Conservation (phyloP, 2,797 vertebrate species). For the Coracias cyanogaster region DNA sequence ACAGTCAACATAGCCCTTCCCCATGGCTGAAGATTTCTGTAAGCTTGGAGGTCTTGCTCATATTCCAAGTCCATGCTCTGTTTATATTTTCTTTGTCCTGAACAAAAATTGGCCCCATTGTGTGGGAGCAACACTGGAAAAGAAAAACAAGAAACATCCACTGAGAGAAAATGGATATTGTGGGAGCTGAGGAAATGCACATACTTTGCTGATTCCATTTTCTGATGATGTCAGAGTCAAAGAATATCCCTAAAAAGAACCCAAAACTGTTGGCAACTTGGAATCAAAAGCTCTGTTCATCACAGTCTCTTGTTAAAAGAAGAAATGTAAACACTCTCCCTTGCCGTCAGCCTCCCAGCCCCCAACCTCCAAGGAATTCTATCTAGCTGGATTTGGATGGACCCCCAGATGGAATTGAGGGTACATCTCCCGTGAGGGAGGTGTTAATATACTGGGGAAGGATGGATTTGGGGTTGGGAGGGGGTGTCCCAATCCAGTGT, state of each 20-base stretch:
- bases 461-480: background rate
- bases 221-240: slow-evolving; percentile 81
- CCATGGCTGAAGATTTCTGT: slow-evolving; percentile 6
- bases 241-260: slow-evolving; percentile 61
- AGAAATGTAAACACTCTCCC: slow-evolving; percentile 78
- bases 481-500: too few relatives aligned
- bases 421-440: slow-evolving; percentile 66
- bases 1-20: background rate
- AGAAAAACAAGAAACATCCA: slow-evolving; percentile 85
- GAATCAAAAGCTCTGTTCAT: slow-evolving; percentile 74
- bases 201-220: slow-evolving; percentile 78
- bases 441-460: slow-evolving; percentile 68
- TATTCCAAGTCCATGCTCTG: slow-evolving; percentile 74
- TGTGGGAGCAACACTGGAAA: slow-evolving; percentile 86
- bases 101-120: slow-evolving; percentile 86
- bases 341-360: background rate
- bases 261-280: background rate
- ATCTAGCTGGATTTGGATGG: slow-evolving; percentile 72
- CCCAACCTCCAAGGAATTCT: slow-evolving; percentile 71
- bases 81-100: slow-evolving; percentile 85
- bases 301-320: slow-evolving; percentile 74
- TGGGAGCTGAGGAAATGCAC: slow-evolving; percentile 79
- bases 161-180: slow-evolving; percentile 79
- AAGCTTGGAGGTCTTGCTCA: slow-evolving; percentile 58
- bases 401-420: slow-evolving; percentile 65